Evolutionary conservation across 2,888 invertebrate species (phyloP), one percentile per base, ranked within the genome.

Genomic region (Dioctria linearis): DNA sequence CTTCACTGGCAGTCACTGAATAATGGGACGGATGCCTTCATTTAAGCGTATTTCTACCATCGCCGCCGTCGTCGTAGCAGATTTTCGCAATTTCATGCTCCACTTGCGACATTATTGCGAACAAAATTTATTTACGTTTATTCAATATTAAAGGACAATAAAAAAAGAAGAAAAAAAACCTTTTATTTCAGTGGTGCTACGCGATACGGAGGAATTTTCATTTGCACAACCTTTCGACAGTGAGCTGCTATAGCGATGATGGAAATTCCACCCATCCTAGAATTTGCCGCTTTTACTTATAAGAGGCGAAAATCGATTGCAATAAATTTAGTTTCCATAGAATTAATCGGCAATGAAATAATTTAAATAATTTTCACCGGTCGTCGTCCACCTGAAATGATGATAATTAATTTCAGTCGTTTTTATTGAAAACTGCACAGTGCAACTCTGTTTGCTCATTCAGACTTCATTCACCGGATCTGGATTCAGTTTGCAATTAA

Each of bases 71-170:
- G 5, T 9, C 25, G 54, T 49, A 69, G 69, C 51, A 69, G 49
- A 69, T 69, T 51, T 69, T 69, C 69, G 5, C 69, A 69, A 69
- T 69, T 69, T 69, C 69, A 69, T 51, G 54, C 69, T 69, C 51
- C 69, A 69, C 69, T 69, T 69, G 69, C 51, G 69, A 69, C 51
- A 69, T 69, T 69, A 69, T 69, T 69, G 49, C 51, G 51, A 69
- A 39, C 51, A 51, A 54, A 69, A 69, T 69, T 69, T 69, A 69
- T 69, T 69, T 69, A 69, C 54, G 69, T 69, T 49, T 69, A 69
- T 69, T 69, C 69, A 69, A 69, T 51, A 69, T 69, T 69, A 51
- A n/a, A 69, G 69, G 69, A 69, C 4, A n/a, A n/a, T 8, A 54
- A 25, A 25, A 25, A 25, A 0, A 25, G n/a, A n/a, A n/a, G n/a